A percentile compares a stretch with the other conserved stretches of the same genome.
phyloP scores from a whole-genome alignment of 35 echinoderm and acorn worm genomes.

The Eucidaris tribuloides region DNA sequence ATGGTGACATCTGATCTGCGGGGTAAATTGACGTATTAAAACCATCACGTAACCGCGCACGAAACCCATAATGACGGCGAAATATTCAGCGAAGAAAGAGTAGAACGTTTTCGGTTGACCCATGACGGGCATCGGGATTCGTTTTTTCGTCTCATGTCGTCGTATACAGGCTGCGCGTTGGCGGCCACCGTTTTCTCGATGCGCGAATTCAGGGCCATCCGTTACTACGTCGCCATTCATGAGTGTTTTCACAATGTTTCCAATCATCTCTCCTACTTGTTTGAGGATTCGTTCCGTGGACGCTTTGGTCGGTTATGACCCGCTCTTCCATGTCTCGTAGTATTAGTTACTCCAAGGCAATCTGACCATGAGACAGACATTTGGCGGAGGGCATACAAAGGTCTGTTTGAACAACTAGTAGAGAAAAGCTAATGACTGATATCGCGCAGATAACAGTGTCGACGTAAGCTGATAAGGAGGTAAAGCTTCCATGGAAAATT shows the following conservation, averaged over 20 bases:
- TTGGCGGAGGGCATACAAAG: background rate
- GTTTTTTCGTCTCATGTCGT: conserved; percentile 21
- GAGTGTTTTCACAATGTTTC: background rate
- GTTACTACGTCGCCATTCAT: background rate
- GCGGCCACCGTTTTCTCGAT: background rate
- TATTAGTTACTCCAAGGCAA: too few species aligned
- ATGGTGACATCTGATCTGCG: too few species aligned
- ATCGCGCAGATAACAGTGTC: too few species aligned
- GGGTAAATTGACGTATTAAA: too few species aligned
- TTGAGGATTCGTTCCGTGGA: too few species aligned
- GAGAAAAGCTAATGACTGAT: background rate
- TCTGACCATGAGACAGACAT: too few species aligned
- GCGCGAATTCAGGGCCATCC: background rate
- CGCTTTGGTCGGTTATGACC: too few species aligned
- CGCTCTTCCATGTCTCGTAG: too few species aligned
- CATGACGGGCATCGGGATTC: background rate
- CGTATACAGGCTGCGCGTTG: background rate
- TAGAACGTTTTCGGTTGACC: conserved; percentile 70
- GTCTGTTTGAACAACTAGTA: background rate
- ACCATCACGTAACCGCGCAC: conserved; percentile 60
- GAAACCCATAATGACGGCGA: conserved; percentile 79
- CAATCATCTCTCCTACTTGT: background rate
- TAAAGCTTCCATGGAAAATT: background rate
- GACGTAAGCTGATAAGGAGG: background rate
- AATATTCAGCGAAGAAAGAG: conserved; percentile 64